Conservation (phyloP, 2,888 invertebrate genomes). For the Cryptus armator region DNA sequence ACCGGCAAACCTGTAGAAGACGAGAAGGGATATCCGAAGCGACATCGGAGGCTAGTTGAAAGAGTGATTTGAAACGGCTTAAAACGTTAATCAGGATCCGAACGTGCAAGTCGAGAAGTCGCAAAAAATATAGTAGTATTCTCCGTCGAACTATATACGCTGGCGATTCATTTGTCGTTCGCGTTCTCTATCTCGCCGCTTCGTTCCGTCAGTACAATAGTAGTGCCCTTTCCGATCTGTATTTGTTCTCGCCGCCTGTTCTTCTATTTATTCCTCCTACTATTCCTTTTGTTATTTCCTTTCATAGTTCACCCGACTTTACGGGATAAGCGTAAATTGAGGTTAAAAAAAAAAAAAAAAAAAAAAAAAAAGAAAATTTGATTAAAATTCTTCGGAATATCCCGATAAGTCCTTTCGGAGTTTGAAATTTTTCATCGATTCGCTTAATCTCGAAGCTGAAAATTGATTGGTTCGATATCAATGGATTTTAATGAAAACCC, state of each 20-base stretch:
- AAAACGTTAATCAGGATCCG: constrained; percentile 66
- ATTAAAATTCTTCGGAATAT: background rate
- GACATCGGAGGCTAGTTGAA: constrained; percentile 28
- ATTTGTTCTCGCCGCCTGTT: background rate
- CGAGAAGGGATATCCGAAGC: constrained; percentile 1
- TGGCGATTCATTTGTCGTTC: background rate
- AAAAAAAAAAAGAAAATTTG: too few relatives aligned
- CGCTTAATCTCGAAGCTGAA: too few relatives aligned
- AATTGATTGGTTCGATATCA: too few relatives aligned
- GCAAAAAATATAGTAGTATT: constrained; percentile 13
- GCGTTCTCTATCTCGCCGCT: constrained; percentile 28
- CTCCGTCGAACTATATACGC: background rate
- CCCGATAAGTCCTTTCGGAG: too few relatives aligned
- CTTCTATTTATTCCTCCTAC: background rate
- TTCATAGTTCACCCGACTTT: background rate
- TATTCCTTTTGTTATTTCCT: background rate
- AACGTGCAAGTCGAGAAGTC: constrained; percentile 47
- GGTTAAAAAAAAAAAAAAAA: constrained; percentile 32
- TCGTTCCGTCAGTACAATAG: constrained; percentile 14
- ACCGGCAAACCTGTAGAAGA: background rate
- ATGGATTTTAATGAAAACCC: too few relatives aligned
- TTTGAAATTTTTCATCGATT: too few relatives aligned
- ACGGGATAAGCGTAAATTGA: constrained; percentile 40
- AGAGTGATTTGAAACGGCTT: constrained; percentile 57
- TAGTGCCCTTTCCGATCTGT: background rate